Evolutionary conservation across 2,888 invertebrate species (phyloP).

Genomic region (Ophioninae sp.): DNA sequence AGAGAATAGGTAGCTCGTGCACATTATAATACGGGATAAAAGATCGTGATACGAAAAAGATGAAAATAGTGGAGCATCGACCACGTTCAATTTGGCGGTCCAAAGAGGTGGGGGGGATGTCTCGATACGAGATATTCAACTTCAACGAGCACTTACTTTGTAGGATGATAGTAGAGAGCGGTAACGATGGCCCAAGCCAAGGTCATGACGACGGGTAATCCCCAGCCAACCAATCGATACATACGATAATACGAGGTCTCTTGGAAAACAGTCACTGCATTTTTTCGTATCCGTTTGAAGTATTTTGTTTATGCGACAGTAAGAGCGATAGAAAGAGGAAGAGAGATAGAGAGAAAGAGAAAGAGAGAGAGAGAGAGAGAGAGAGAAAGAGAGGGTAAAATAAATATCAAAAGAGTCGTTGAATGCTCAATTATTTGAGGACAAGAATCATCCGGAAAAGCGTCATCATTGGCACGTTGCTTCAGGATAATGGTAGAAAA

Average conservation of each 20-base stretch:
- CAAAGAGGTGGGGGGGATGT: neutral
- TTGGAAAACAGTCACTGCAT: constrained; percentile 85
- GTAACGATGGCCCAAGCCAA: constrained; percentile 87
- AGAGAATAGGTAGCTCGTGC: too few species aligned
- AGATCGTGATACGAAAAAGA: neutral
- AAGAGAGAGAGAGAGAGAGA: neutral
- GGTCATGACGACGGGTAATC: constrained; percentile 87
- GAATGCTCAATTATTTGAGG: neutral
- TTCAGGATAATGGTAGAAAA: neutral
- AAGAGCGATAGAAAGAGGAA: constrained; percentile 2
- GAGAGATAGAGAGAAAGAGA: constrained; percentile 10
- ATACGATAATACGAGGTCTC: constrained; percentile 85
- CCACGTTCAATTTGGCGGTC: neutral
- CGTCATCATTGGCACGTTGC: neutral
- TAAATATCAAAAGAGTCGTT: constrained; percentile 12
- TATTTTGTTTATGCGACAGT: constrained; percentile 26
- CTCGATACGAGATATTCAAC: constrained; percentile 2
- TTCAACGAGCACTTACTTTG: constrained; percentile 76
- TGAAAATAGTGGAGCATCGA: neutral
- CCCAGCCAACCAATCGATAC: constrained; percentile 88
- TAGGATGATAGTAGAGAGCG: constrained; percentile 81
- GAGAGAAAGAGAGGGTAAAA: neutral
- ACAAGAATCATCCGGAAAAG: neutral
- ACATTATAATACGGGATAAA: neutral
- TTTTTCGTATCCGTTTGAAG: constrained; percentile 30